Conservation (phyloP, 64 coral and sea anemone genomes). For the Pocillopora damicornis region DNA sequence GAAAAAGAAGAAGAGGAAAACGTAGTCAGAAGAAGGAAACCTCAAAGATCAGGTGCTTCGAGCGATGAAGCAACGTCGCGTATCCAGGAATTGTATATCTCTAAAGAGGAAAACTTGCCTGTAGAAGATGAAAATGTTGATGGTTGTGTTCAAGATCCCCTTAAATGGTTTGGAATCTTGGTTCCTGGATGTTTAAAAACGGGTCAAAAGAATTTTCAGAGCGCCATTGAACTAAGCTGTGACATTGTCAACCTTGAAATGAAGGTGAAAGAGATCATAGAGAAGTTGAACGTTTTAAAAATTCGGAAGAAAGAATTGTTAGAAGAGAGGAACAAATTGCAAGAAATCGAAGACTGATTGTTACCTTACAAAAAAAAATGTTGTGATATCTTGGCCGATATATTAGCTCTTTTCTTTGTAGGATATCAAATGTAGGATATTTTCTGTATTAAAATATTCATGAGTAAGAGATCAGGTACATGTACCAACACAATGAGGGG, state of each 20-base stretch:
- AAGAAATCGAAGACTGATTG: not conserved
- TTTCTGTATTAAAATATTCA: conserved; percentile 25
- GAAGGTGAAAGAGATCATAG: conserved; percentile 51
- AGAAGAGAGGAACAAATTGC: not conserved
- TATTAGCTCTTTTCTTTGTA: not conserved
- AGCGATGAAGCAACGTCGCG: conserved; percentile 12
- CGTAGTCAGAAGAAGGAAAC: not conserved
- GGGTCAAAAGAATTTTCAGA: conserved; percentile 69
- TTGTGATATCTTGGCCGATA: not conserved
- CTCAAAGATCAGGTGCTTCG: not conserved
- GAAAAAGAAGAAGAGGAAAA: conserved; percentile 44
- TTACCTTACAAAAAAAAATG: not conserved
- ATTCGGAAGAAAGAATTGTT: not conserved
- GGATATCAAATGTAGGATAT: not conserved
- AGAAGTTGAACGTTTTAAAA: conserved; percentile 36
- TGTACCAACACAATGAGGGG: not conserved
- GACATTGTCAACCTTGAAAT: conserved; percentile 66
- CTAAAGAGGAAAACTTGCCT: not conserved
- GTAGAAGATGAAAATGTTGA: not conserved
- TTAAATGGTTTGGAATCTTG: conserved; percentile 91
- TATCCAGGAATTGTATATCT: conserved; percentile 8
- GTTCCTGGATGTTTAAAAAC: conserved; percentile 72
- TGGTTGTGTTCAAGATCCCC: conserved; percentile 46
- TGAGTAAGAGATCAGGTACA: conserved; percentile 5
- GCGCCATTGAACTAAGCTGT: conserved; percentile 71